Base-by-base conservation (phyloP, 2,888 invertebrate species). In the Pogonocherus hispidulus region DNA sequence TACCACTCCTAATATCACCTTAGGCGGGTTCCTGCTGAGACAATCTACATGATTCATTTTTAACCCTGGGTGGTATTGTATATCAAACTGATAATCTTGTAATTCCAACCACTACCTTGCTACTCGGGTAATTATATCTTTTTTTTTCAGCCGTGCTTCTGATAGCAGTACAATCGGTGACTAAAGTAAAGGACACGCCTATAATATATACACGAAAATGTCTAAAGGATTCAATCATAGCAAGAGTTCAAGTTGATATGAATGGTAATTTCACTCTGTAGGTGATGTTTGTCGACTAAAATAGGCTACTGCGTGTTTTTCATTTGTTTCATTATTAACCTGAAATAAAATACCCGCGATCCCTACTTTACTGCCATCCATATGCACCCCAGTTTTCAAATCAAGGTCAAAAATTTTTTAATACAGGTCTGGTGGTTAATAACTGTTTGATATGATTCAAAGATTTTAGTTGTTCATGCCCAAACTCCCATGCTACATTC, bases 1-100 rank as follows among this genome's bases (percentile, higher is more conserved):
- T 16, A 60, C 14, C 1, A 47, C 27, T 0, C 35, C 20, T 23
- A 47, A 22, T 16, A 20, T 32, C 1, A 11, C 3, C 23, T 18
- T 22, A 27, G 32, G 16, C 1, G 60, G 60, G 22, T 60, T 60
- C 3, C 49, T 5, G 19, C 60, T 60, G 11, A 60, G 60, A 46
- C 41, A 46, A 47, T 60, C 47, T 4, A 60, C 60, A 47, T 60
- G 60, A 16, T 59, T 23, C 47, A 60, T 60, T 23, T 60, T 46
- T 18, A n/a, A 5, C 1, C 18, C 32, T 27, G 60, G 27, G 1
- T 47, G 46, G 14, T 57, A 41, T 41, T 57, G 1, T n/a, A 57
- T 19, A n/a, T 18, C 44, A 41, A 41, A 57, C 4, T 60, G 3
- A 27, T 60, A 47, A 46, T 60, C 60, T 14, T 47, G 14, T n/a